phyloP scores from a whole-genome alignment of 1,140 invertebrate species.

The Arctopsyche grandis region DNA sequence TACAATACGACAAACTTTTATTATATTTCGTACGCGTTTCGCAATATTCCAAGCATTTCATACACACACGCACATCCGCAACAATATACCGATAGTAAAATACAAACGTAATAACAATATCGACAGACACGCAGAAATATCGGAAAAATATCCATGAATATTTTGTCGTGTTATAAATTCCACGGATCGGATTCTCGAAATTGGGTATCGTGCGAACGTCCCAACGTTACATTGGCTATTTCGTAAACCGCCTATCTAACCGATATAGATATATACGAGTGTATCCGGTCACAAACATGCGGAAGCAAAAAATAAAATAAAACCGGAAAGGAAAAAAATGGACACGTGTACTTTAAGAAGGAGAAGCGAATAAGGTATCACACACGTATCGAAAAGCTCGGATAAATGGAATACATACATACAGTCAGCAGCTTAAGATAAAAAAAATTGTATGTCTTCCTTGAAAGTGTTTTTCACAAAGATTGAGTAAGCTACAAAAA shows the following conservation, averaged over 20 bases:
- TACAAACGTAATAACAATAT: conserved; percentile 6
- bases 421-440: too few relatives aligned
- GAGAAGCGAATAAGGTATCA: background rate
- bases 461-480: too few relatives aligned
- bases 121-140: background rate
- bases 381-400: too few relatives aligned
- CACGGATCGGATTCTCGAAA: conserved; percentile 15
- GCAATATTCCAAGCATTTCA: too few relatives aligned
- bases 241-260: background rate
- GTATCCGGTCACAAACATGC: too few relatives aligned
- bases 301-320: too few relatives aligned
- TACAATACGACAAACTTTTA: too few relatives aligned
- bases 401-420: too few relatives aligned
- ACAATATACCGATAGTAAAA: background rate
- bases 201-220: background rate
- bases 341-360: background rate
- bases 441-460: too few relatives aligned
- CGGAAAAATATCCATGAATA: conserved; percentile 15
- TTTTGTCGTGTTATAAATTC: conserved; percentile 21
- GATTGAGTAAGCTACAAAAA: too few relatives aligned
- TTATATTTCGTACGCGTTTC: too few relatives aligned
- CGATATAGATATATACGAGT: too few relatives aligned
- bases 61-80: conserved; percentile 12
- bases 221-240: background rate
- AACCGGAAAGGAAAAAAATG: background rate